Conservation (phyloP, 2,113 vertebrate species). For the Climacteris rufus region DNA sequence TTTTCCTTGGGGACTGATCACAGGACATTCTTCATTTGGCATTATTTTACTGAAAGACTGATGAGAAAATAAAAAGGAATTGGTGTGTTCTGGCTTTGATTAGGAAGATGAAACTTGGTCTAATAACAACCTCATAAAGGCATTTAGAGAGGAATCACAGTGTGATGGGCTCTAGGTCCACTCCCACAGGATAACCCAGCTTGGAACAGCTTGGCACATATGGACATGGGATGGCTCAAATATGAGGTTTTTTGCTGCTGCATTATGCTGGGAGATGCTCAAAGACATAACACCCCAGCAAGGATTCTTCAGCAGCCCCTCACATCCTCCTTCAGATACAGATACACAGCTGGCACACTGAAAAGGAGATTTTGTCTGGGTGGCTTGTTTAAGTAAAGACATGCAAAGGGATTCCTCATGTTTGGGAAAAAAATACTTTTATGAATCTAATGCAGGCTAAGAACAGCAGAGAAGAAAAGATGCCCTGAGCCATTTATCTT, state of each 20-base stretch:
- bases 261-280: neutral
- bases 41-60: neutral
- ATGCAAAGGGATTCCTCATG: neutral
- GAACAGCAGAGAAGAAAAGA: conserved; percentile 9
- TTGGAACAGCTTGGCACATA: neutral
- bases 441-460: neutral
- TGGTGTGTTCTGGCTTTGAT: neutral
- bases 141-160: neutral
- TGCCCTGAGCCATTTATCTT: conserved; percentile 23
- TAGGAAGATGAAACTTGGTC: neutral
- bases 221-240: neutral
- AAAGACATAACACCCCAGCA: neutral
- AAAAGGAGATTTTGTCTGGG: neutral
- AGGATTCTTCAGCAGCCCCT: neutral
- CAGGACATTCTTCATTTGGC: neutral
- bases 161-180: neutral
- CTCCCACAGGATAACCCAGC: neutral
- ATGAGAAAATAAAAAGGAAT: neutral
- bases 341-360: neutral
- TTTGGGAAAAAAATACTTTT: neutral
- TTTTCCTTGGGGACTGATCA: neutral
- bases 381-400: neutral
- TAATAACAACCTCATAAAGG: neutral
- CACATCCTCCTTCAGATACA: neutral
- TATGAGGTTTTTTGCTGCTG: neutral